These are phyloP conservation scores for Cerastis leucographa DNA, from an alignment of 2,888 invertebrate genomes.

Conservation along the genomic window DNA sequence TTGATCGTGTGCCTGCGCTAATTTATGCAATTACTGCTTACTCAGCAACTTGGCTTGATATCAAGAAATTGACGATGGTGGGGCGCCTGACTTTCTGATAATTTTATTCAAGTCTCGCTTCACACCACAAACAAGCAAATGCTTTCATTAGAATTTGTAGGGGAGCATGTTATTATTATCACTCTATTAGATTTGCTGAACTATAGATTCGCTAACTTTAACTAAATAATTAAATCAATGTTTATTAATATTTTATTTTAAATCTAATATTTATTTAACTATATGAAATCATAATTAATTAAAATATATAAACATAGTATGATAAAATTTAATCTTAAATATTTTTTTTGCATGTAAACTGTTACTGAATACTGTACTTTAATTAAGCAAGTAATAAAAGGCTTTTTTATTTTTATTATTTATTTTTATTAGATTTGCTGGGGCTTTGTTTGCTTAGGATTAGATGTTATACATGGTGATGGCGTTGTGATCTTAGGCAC, in stretches of 20 bases:
- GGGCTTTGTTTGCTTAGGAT: conserved; percentile 53
- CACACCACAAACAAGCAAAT: conserved; percentile 55
- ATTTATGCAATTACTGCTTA: conserved; percentile 81
- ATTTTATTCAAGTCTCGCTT: conserved; percentile 64
- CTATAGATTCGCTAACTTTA: no score
- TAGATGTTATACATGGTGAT: conserved; percentile 18
- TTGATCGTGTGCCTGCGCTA: conserved; percentile 77
- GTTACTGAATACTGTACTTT: no score
- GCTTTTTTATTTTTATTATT: no score
- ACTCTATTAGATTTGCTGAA: conserved; percentile 56
- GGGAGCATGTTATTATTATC: conserved; percentile 32
- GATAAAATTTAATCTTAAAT: no score
- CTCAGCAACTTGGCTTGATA: conserved; percentile 74
- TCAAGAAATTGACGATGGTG: conserved; percentile 71
- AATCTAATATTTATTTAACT: no score
- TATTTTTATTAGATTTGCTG: conserved; percentile 56
- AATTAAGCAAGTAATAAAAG: no score
- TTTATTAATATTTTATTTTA: no score
- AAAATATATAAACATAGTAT: no score
- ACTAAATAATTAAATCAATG: no score
- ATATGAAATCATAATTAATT: no score
- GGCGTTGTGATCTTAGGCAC: conserved; percentile 38
- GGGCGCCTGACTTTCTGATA: conserved; percentile 56
- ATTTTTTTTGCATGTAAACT: no score
- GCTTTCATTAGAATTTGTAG: conserved; percentile 54